Percentiles rank a stretch among this genome's conserved stretches.
Evolutionary conservation across 2,888 invertebrate species (phyloP).

Genomic region (Erebia palarica): DNA sequence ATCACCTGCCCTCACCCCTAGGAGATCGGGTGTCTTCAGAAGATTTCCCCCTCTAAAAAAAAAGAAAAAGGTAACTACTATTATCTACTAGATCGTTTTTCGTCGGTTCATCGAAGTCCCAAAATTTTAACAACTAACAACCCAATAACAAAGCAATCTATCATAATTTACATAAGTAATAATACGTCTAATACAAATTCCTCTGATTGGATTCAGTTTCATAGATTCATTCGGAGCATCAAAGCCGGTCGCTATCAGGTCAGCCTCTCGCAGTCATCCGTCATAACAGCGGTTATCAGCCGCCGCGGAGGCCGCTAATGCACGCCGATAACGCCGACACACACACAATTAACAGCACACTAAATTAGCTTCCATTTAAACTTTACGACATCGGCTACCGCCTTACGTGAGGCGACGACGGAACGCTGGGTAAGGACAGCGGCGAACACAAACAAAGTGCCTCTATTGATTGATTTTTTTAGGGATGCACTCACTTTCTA

Average conservation of each 20-base stretch:
- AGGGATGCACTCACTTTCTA: not conserved
- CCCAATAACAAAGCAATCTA: not conserved
- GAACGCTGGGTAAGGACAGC: slow-evolving; percentile 4
- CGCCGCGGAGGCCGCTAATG: slow-evolving; percentile 66
- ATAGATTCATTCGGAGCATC: slow-evolving; percentile 27
- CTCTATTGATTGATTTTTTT: slow-evolving; percentile 4
- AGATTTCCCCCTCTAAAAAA: no score
- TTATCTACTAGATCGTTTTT: no score
- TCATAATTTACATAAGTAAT: slow-evolving; percentile 12
- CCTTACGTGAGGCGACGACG: slow-evolving; percentile 65
- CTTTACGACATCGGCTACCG: slow-evolving; percentile 79
- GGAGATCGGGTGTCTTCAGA: no score
- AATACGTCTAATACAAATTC: slow-evolving; percentile 22
- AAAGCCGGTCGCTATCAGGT: slow-evolving; percentile 34
- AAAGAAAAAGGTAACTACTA: no score
- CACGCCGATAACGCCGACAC: slow-evolving; percentile 62
- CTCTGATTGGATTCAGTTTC: not conserved
- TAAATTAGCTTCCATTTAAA: slow-evolving; percentile 81
- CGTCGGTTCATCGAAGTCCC: no score
- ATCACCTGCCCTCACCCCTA: no score
- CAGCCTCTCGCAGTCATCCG: slow-evolving; percentile 50
- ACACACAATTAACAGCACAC: slow-evolving; percentile 80
- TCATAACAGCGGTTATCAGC: slow-evolving; percentile 67
- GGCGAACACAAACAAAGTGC: not conserved
- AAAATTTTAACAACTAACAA: not conserved